Evolutionary conservation across 2,113 vertebrate species (phyloP).

Genomic region (Hassar affinis): DNA sequence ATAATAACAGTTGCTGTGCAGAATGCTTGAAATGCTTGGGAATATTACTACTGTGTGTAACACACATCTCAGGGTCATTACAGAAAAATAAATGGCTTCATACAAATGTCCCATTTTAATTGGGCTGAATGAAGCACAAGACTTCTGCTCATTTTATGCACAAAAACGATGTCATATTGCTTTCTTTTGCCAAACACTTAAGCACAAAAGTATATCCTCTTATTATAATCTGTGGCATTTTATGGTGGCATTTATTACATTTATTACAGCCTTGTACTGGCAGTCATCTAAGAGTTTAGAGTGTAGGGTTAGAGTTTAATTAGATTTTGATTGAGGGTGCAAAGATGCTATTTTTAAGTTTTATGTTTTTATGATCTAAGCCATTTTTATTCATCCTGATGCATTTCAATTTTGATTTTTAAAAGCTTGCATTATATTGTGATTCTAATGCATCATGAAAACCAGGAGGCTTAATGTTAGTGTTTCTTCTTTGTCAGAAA

Average conservation of each 20-base stretch:
- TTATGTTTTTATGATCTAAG: not conserved
- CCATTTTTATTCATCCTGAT: not conserved
- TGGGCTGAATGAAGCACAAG: not conserved
- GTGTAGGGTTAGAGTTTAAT: not conserved
- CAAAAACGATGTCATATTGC: not conserved
- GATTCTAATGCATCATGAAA: not conserved
- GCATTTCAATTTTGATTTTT: not conserved
- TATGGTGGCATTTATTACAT: conserved; percentile 3
- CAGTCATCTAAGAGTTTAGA: not conserved
- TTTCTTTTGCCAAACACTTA: not conserved
- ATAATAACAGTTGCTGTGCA: not conserved
- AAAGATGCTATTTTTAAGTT: not conserved
- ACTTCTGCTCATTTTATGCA: too few relatives aligned
- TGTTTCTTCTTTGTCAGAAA: not conserved
- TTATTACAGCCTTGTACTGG: not conserved
- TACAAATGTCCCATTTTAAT: not conserved
- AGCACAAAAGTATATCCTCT: not conserved
- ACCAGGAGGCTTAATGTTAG: not conserved
- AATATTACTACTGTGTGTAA: not conserved
- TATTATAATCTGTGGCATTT: not conserved
- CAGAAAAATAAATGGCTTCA: not conserved
- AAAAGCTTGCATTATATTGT: not conserved
- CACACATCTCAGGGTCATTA: not conserved
- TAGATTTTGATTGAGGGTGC: not conserved
- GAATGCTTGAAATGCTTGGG: not conserved